Percentiles rank a stretch among this genome's conserved stretches.
Conservation (phyloP, 2,797 vertebrate species). For the Rhinatrema bivittatum region DNA sequence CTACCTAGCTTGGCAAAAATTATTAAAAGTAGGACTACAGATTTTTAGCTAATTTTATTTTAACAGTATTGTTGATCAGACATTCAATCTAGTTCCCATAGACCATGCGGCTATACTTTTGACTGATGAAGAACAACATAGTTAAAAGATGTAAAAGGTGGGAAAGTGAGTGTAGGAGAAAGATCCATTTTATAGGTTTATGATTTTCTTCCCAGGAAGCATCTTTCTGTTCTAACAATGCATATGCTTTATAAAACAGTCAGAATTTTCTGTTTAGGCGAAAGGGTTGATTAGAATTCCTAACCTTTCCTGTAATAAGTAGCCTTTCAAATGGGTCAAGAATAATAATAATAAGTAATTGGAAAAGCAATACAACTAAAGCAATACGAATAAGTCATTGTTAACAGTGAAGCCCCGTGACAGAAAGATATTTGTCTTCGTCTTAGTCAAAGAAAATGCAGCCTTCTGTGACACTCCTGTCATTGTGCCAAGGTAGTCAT, state of each 20-base stretch:
- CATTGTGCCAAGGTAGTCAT: accelerated
- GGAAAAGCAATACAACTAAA: background rate
- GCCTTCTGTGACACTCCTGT: background rate
- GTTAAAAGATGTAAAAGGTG: background rate
- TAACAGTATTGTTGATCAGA: no score
- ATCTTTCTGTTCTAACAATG: constrained; percentile 17
- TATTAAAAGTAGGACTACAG: no score
- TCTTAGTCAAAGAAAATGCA: constrained; percentile 9
- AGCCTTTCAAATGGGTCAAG: constrained; percentile 15
- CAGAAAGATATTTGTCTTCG: constrained; percentile 12
- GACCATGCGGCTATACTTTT: no score
- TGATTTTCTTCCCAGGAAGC: constrained; percentile 7
- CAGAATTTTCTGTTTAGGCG: background rate
- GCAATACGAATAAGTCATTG: constrained; percentile 12
- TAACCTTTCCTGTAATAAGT: background rate
- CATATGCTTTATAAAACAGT: constrained; percentile 7
- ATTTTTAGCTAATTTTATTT: no score
- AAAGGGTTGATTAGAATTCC: constrained; percentile 3
- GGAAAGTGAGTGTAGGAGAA: background rate
- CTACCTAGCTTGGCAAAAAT: no score
- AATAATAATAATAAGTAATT: constrained; percentile 21
- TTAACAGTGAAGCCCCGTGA: background rate
- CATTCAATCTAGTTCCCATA: no score
- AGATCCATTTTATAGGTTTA: constrained; percentile 20
- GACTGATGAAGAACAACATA: constrained; percentile 11